phyloP scores from a whole-genome alignment of 2,888 invertebrate genomes.

The Andrena camellia region DNA sequence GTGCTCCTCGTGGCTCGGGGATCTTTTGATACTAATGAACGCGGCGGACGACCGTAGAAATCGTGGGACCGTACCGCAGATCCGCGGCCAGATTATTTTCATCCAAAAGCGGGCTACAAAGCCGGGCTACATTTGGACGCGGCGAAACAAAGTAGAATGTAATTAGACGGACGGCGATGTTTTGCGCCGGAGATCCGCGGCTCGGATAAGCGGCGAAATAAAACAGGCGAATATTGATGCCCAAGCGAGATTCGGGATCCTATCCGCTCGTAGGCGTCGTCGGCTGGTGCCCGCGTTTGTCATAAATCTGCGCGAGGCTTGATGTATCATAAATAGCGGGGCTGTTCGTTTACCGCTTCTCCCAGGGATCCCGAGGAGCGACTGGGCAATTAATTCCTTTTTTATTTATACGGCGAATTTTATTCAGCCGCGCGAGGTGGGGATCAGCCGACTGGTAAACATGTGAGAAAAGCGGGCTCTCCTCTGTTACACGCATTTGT shows the following conservation, averaged over 20 bases:
- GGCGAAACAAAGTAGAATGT: constrained; percentile 35
- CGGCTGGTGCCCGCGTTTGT: neutral
- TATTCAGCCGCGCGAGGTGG: neutral
- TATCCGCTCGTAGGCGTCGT: neutral
- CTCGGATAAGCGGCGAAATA: constrained; percentile 34
- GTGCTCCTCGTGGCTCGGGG: constrained; percentile 45
- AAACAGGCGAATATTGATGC: constrained; percentile 24
- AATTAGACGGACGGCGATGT: constrained; percentile 36
- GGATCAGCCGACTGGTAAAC: neutral
- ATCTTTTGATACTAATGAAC: constrained; percentile 59
- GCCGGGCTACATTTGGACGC: constrained; percentile 51
- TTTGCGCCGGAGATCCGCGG: constrained; percentile 24
- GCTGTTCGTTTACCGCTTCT: neutral
- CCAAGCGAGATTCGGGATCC: constrained; percentile 3
- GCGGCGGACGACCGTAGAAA: constrained; percentile 61
- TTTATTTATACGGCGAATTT: constrained; percentile 11
- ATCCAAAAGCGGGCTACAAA: constrained; percentile 61
- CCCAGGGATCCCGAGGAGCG: neutral
- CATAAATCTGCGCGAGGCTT: neutral
- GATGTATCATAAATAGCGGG: neutral
- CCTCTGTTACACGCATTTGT: constrained; percentile 14
- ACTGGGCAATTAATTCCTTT: constrained; percentile 20
- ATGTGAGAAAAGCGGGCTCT: neutral
- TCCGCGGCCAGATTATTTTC: constrained; percentile 62
- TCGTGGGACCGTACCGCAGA: constrained; percentile 59